Evolutionary conservation across 2,113 vertebrate species (phyloP), one percentile per base, ranked within the genome.

Genomic region (Leucosticte australis): DNA sequence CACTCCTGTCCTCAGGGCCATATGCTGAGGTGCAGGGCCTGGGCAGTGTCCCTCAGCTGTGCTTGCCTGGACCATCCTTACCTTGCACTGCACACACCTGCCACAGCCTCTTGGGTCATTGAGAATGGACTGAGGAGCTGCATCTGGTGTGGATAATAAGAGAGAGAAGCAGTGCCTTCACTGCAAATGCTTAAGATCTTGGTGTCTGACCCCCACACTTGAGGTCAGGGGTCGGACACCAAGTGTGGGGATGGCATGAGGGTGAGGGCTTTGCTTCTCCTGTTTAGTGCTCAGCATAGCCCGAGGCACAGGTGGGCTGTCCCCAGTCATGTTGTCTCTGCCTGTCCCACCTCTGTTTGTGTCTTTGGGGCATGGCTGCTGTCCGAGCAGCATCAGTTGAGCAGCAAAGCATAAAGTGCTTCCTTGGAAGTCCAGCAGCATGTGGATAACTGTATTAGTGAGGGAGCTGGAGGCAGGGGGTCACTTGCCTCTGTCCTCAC

Each of bases 231-330:
- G 5, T 83, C 46, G 22, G 63, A 55, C 18, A 28, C 8, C 14
- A 42, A 13, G 30, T 2, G 1, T 59, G 28, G 15, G 17, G 41
- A 31, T 71, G 50, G 18, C 20, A 3, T 37, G 33, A 3, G 12
- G 11, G 9, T 1, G 0, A 63, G 39, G 21, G 18, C 4, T 1
- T 22, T 70, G 4, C 13, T 69, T 60, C 11, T 55, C 4, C 0
- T 3, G 0, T 76, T 69, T 21, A 64, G 44, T 46, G 33, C 62
- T 95, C 2, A 3, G 41, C 1, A 4, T 7, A 78, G 44, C 60
- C 62, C 53, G 69, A 64, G n/a, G 13, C 52, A 30, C 0, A 2
- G 71, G 23, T 42, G 53, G 14, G 62, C 2, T 56, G 33, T 67
- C 46, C 28, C 44, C 2, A 12, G 8, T 31, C 2, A 2, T 0